phyloP scores from a whole-genome alignment of 2,888 invertebrate genomes.

The Tigriopus californicus region DNA sequence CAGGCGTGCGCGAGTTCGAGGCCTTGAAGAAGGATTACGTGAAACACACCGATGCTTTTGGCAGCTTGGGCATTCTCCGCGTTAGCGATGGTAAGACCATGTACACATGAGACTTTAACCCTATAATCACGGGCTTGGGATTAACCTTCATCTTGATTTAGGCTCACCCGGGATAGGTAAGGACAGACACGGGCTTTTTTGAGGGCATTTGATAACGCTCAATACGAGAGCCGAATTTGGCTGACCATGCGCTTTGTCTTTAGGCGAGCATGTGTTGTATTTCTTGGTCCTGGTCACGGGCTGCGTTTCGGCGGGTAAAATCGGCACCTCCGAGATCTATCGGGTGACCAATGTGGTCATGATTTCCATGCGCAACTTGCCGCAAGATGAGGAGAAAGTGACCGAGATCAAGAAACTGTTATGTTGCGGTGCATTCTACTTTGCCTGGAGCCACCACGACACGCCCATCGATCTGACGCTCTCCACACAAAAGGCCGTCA shows the following conservation, averaged over 20 bases:
- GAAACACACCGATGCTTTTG: slow-evolving; percentile 84
- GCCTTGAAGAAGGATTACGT: slow-evolving; percentile 69
- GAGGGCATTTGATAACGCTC: no score
- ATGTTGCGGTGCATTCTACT: slow-evolving; percentile 97
- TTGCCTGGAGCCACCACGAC: slow-evolving; percentile 51
- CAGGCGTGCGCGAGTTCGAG: slow-evolving; percentile 67
- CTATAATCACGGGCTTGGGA: no score
- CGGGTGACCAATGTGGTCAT: slow-evolving; percentile 10
- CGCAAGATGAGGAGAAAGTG: slow-evolving; percentile 39
- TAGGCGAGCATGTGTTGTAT: slow-evolving; percentile 53
- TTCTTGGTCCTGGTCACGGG: slow-evolving; percentile 86
- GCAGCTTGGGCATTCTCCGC: slow-evolving; percentile 82
- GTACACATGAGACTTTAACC: neutral
- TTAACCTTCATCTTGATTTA: no score
- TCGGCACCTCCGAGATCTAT: slow-evolving; percentile 76
- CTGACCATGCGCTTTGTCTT: no score
- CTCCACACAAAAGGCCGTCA: slow-evolving; percentile 72
- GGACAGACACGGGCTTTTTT: no score
- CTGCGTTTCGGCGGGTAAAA: slow-evolving; percentile 88
- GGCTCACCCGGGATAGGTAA: no score
- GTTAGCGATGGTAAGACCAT: slow-evolving; percentile 42
- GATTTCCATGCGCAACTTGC: slow-evolving; percentile 38
- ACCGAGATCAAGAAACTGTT: slow-evolving; percentile 54
- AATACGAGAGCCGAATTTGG: no score
- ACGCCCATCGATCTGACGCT: slow-evolving; percentile 70